Evolutionary conservation across 2,888 invertebrate genomes (phyloP), one percentile per base, ranked within the genome.

Genomic region (Poecilus cupreus): DNA sequence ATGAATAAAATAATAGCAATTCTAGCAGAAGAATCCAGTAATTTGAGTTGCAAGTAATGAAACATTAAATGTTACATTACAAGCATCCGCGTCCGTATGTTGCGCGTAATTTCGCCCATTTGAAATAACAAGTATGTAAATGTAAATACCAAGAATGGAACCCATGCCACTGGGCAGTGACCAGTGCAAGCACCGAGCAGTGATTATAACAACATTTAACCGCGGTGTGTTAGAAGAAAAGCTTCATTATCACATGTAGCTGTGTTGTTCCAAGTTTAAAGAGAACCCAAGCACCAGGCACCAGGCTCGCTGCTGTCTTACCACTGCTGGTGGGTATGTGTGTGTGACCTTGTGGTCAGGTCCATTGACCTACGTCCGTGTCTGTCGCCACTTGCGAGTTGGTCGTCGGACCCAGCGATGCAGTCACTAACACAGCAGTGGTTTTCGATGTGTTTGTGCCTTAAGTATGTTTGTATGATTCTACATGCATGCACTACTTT

Each of bases 341-440:
- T 72, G 80, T 22, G 54, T 80, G 80, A 80, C 80, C 80, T 80
- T 80, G 80, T 80, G 80, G 70, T 43, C 39, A 70, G 80, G 80
- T 80, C 80, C 80, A 80, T 80, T 80, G 80, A 80, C 80, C 80
- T 80, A 80, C 49, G 80, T 54, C 51, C 72, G 57, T 54, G 49
- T 70, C 49, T 54, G 70, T 80, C 70, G 72, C 70, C 70, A 22
- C 43, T 60, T 26, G 70, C 20, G 70, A 18, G 70, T 24, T 43
- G 46, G 39, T 68, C 68, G 68, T 16, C 68, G 24, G 26, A 75
- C 51, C 75, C 32, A 51, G 24, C 32, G 32, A 13, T 75, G 51
- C 75, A 75, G 26, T 75, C 75, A 26, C 60, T 24, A 16, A 32
- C 24, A 57, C 24, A 57, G 8, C 49, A 20, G 54, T 20, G 6